A percentile compares a stretch with the other conserved stretches of the same genome.
Evolutionary conservation across 2,888 invertebrate genomes (phyloP).

Genomic region (Xestia rhomboidea): DNA sequence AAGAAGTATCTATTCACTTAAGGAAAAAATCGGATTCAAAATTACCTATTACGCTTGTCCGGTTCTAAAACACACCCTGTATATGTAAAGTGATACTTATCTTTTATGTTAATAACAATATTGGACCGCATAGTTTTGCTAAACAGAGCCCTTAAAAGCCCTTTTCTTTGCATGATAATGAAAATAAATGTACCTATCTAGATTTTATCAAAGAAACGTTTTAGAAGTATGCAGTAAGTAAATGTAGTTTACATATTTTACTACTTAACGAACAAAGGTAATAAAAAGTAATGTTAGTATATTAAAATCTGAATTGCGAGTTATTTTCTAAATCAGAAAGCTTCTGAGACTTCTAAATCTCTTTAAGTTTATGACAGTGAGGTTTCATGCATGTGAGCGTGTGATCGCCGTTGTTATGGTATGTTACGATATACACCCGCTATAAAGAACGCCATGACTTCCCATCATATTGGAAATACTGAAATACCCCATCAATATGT

Average conservation of each 20-base stretch:
- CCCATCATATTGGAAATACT: conserved; percentile 55
- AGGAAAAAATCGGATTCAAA: background rate
- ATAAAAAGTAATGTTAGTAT: conserved; percentile 15
- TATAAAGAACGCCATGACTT: conserved; percentile 40
- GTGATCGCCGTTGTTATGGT: conserved; percentile 21
- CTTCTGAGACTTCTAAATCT: conserved; percentile 23
- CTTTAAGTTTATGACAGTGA: conserved; percentile 19
- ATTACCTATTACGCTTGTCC: conserved; percentile 13
- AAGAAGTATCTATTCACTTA: conserved; percentile 2
- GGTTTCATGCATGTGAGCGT: conserved; percentile 6
- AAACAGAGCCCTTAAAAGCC: conserved; percentile 42
- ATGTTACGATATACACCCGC: conserved; percentile 22
- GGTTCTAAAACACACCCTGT: conserved; percentile 40
- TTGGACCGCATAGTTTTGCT: conserved; percentile 48
- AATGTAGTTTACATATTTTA: conserved; percentile 32
- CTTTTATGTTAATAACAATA: conserved; percentile 56
- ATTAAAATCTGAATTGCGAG: conserved; percentile 10
- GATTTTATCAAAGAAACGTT: conserved; percentile 42
- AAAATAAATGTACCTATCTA: conserved; percentile 49
- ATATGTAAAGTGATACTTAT: conserved; percentile 54
- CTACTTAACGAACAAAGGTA: conserved; percentile 17
- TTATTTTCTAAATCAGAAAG: conserved; percentile 28
- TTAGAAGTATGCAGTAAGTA: conserved; percentile 26
- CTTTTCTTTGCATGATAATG: conserved; percentile 59
- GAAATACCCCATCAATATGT: conserved; percentile 50